A percentile compares a stretch with the other conserved stretches of the same genome.
Conservation (phyloP, 2,888 invertebrate species). For the Penaeus monodon region DNA sequence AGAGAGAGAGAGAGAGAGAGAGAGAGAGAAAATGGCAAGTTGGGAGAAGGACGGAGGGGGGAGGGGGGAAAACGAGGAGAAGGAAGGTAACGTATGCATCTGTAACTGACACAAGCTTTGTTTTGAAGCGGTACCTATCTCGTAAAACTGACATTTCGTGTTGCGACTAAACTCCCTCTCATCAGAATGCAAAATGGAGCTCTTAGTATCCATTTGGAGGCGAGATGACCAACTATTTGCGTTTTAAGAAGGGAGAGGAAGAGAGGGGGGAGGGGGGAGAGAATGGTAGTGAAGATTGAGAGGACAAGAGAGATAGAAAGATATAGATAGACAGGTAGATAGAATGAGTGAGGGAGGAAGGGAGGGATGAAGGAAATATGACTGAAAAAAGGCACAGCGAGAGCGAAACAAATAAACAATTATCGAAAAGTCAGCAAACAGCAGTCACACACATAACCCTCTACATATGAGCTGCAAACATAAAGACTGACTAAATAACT, state of each 20-base stretch:
- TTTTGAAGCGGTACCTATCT: too few species aligned
- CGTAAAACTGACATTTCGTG: too few species aligned
- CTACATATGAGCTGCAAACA: too few species aligned
- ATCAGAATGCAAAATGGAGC: not conserved
- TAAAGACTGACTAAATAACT: too few species aligned
- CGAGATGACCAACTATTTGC: not conserved
- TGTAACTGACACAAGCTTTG: too few species aligned
- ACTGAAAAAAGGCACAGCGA: not conserved
- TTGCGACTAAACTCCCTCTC: too few species aligned
- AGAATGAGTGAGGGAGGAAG: not conserved
- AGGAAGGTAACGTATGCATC: not conserved
- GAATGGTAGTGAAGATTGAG: not conserved
- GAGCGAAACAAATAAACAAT: not conserved
- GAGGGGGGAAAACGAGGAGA: not conserved
- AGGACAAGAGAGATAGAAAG: too few species aligned
- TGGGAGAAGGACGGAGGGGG: not conserved
- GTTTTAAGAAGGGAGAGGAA: not conserved
- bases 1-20: too few species aligned
- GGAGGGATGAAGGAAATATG: not conserved
- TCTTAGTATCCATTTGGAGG: not conserved
- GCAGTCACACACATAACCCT: too few species aligned
- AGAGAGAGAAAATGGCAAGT: not conserved
- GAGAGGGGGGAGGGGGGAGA: not conserved
- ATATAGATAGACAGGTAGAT: constrained; percentile 1
- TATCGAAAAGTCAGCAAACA: too few species aligned